These are phyloP conservation scores for Tridacna gigas DNA, from an alignment of 2,888 invertebrate species.

Conservation along the genomic window DNA sequence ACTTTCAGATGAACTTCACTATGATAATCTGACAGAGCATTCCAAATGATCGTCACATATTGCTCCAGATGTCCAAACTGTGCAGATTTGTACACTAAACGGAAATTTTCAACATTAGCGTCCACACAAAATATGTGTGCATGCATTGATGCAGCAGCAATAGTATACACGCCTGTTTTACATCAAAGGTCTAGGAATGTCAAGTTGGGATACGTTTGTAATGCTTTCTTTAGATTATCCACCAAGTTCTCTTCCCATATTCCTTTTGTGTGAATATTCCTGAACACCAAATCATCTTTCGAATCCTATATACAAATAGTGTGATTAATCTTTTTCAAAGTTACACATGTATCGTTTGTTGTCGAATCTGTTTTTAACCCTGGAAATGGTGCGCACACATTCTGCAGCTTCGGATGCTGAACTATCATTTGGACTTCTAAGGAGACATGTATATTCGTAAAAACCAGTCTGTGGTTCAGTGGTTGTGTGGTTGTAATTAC, in stretches of 20 bases:
- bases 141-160: conserved; percentile 1
- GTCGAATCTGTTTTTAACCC: not conserved
- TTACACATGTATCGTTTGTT: not conserved
- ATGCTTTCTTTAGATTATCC: not conserved
- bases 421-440: not conserved
- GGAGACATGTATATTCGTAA: not conserved
- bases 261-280: not conserved
- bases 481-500: no score
- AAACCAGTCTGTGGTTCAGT: not conserved
- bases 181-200: not conserved
- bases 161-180: not conserved
- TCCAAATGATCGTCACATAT: conserved; percentile 1
- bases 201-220: not conserved
- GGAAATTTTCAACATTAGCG: not conserved
- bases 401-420: not conserved
- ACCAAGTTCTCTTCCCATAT: not conserved
- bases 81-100: not conserved
- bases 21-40: conserved; percentile 3
- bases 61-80: not conserved
- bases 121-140: not conserved
- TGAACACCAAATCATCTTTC: not conserved
- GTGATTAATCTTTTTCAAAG: not conserved
- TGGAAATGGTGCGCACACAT: not conserved
- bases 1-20: not conserved
- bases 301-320: not conserved